These are phyloP conservation scores for Sylvicola cinctus DNA, from an alignment of 2,888 invertebrate genomes.

Conservation along the genomic window DNA sequence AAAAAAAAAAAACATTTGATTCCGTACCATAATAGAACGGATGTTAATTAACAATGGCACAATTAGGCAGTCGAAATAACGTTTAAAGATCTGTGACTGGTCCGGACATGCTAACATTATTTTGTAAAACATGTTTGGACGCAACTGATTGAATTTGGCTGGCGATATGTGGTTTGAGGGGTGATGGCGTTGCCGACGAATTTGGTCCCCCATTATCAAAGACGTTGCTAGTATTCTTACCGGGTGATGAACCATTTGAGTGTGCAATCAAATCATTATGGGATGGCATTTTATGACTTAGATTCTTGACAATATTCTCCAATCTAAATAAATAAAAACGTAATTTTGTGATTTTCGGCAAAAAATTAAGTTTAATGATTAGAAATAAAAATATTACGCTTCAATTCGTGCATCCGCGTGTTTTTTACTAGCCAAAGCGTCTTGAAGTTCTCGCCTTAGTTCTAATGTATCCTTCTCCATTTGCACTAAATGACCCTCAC, in stretches of 20 bases:
- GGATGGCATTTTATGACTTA: neutral
- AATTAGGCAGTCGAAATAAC: too few relatives aligned
- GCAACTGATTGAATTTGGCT: conserved; percentile 9
- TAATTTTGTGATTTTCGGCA: neutral
- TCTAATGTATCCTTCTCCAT: conserved; percentile 14
- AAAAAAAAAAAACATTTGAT: too few relatives aligned
- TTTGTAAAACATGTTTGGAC: conserved; percentile 9
- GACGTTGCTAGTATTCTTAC: neutral
- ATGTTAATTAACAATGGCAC: too few relatives aligned
- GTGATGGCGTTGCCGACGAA: neutral
- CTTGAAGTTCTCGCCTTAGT: conserved; percentile 20
- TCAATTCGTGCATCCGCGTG: conserved; percentile 25
- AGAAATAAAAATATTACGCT: conserved; percentile 14
- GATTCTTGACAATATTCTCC: neutral
- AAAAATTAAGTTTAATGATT: neutral
- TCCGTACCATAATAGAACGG: too few relatives aligned
- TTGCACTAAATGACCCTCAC: conserved; percentile 10
- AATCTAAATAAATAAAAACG: neutral
- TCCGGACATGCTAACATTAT: neutral
- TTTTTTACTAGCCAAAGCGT: conserved; percentile 22
- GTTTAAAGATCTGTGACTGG: neutral
- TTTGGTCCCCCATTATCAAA: neutral
- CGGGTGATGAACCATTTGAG: neutral
- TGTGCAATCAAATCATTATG: neutral
- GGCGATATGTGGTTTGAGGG: conserved; percentile 1